These are phyloP conservation scores for Pantherophis alleghaniensis DNA, from an alignment of 2,797 vertebrate genomes.

Conservation along the genomic window DNA sequence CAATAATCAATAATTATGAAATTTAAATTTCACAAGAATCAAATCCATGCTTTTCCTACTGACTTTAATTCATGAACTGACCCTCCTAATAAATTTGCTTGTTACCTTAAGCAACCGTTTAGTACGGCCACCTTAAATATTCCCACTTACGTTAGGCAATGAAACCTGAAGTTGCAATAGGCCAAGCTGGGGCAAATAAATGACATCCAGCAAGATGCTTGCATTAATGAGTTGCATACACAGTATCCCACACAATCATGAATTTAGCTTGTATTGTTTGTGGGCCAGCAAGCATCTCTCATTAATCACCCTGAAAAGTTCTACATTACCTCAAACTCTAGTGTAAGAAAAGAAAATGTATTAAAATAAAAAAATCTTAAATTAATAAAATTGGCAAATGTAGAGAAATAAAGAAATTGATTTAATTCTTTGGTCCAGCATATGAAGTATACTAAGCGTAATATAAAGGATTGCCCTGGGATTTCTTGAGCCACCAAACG, in stretches of 20 bases:
- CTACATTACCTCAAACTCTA: not conserved
- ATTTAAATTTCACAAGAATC: not conserved
- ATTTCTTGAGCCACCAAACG: not conserved
- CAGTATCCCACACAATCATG: not conserved
- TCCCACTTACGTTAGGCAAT: not conserved
- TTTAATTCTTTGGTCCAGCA: slow-evolving; percentile 41
- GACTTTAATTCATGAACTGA: not conserved
- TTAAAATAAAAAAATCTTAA: not conserved
- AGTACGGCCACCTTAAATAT: not conserved
- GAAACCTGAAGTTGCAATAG: not conserved
- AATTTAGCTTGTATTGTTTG: not conserved
- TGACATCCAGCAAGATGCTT: not conserved
- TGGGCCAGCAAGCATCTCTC: not conserved
- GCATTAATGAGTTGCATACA: not conserved
- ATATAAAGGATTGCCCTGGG: slow-evolving; percentile 22
- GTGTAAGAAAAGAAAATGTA: not conserved
- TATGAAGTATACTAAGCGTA: slow-evolving; percentile 48
- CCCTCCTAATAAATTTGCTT: not conserved
- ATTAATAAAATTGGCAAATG: not conserved
- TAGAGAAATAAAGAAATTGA: not conserved
- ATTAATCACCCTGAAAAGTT: not conserved
- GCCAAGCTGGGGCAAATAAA: not conserved
- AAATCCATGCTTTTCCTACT: not conserved
- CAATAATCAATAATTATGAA: not conserved
- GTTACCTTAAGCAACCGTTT: not conserved